These are phyloP conservation scores for Drosophila mimica DNA, from an alignment of 2,888 invertebrate species.

Conservation along the genomic window DNA sequence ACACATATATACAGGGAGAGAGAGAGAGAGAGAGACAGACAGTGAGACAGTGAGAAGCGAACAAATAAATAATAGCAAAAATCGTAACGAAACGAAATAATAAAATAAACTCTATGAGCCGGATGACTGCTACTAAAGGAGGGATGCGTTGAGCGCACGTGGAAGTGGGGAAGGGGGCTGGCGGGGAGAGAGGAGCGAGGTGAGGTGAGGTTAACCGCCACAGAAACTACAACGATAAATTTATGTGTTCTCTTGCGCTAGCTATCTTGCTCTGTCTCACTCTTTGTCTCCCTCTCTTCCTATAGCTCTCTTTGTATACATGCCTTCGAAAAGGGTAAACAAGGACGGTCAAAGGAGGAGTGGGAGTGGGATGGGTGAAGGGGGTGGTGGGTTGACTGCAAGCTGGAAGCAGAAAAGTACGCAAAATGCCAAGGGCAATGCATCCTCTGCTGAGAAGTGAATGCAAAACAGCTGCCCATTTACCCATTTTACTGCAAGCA, in stretches of 20 bases:
- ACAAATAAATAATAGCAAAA: slow-evolving; percentile 79
- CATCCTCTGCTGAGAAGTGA: slow-evolving; percentile 32
- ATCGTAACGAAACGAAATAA: slow-evolving; percentile 81
- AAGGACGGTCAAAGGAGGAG: slow-evolving; percentile 47
- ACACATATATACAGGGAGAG: slow-evolving; percentile 36
- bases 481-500: slow-evolving; percentile 10
- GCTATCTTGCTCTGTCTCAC: slow-evolving; percentile 21
- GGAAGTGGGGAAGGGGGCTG: not conserved
- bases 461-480: slow-evolving; percentile 31
- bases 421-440: slow-evolving; percentile 61
- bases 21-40: slow-evolving; percentile 18
- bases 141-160: slow-evolving; percentile 13
- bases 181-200: slow-evolving; percentile 22
- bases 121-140: slow-evolving; percentile 56
- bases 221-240: slow-evolving; percentile 69
- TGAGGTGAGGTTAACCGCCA: slow-evolving; percentile 64
- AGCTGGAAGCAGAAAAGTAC: slow-evolving; percentile 24
- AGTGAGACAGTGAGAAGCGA: slow-evolving; percentile 51
- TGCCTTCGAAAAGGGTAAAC: slow-evolving; percentile 47
- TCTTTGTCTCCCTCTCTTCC: slow-evolving; percentile 15
- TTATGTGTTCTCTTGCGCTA: slow-evolving; percentile 60
- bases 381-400: not conserved
- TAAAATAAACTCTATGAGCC: slow-evolving; percentile 75
- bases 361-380: not conserved
- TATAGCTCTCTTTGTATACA: slow-evolving; percentile 15